phyloP scores from a whole-genome alignment of 2,113 vertebrate species.

The Mustela nigripes region DNA sequence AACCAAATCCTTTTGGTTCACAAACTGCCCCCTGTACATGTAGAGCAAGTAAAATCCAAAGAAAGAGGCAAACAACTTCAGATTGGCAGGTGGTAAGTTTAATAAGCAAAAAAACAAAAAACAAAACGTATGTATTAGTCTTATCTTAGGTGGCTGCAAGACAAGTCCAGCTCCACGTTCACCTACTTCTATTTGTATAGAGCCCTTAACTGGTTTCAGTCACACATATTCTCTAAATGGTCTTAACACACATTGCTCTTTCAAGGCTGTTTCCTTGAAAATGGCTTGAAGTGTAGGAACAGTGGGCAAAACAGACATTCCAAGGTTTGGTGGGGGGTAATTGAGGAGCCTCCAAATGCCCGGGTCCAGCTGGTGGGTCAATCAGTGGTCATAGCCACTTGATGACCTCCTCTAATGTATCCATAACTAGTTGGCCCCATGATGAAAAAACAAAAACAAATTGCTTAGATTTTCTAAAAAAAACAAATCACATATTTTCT shows the following conservation, averaged over 20 bases:
- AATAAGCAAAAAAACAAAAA: neutral
- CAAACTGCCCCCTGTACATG: neutral
- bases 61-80: neutral
- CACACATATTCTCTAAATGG: neutral
- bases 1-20: neutral
- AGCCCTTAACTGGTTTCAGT: neutral
- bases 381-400: neutral
- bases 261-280: neutral
- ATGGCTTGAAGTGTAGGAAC: neutral
- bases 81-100: neutral
- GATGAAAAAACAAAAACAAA: neutral
- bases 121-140: neutral
- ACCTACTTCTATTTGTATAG: neutral
- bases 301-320: neutral
- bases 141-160: neutral
- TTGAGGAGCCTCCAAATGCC: neutral
- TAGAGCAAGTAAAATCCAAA: neutral
- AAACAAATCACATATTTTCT: neutral
- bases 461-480: neutral
- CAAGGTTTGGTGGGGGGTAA: neutral
- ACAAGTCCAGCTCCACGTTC: neutral
- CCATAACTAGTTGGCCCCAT: neutral
- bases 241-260: neutral
- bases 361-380: neutral
- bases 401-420: neutral